Base-by-base conservation (phyloP, 2,113 vertebrate species). In the Megaceryle maxima region DNA sequence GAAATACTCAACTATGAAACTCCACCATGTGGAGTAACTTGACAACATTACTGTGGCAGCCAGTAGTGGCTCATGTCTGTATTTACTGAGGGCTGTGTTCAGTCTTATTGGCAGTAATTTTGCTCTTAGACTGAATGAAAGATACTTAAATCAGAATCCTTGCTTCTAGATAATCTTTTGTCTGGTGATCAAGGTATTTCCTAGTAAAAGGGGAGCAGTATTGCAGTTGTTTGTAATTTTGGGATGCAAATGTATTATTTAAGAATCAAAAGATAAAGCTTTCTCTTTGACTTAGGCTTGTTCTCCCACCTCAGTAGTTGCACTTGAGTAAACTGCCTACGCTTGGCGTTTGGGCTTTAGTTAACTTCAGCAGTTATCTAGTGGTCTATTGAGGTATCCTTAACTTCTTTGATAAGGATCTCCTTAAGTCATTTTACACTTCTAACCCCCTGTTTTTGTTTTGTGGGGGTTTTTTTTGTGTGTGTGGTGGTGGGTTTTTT, bases 51-150 rank as follows among this genome's bases (percentile, higher is more conserved):
- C 29, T 31, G 46, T 44, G 33, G 50, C 67, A 83, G 53, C 53
- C 62, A 29, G 57, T 14, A 33, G 13, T 1, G 1, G 22, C 57
- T 67, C 24, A 19, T 0, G 0, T 22, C 43, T 51, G 9, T 64
- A 5, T 69, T 69, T 41, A 26, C n/a, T 39, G 53, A 22, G 5
- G 15, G 20, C 15, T 6, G 5, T 26, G 31, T 55, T 92, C 50
- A 41, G 41, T 44, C 31, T 41, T 22, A 19, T 11, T 46, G n/a
- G 57, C 48, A 66, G n/a, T 29, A 22, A 35, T 35, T 78, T 41
- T 59, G 41, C 31, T 57, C 33, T 68, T 67, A 8, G 13, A 57
- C 46, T 84, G 50, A 82, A 48, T 5, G 11, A 48, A 70, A 53
- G 8, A 5, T 16, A 28, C 41, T 6, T 29, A 33, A 20, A 69